Evolutionary conservation across 2,888 invertebrate species (phyloP).

Genomic region (Lochmaea crataegi): DNA sequence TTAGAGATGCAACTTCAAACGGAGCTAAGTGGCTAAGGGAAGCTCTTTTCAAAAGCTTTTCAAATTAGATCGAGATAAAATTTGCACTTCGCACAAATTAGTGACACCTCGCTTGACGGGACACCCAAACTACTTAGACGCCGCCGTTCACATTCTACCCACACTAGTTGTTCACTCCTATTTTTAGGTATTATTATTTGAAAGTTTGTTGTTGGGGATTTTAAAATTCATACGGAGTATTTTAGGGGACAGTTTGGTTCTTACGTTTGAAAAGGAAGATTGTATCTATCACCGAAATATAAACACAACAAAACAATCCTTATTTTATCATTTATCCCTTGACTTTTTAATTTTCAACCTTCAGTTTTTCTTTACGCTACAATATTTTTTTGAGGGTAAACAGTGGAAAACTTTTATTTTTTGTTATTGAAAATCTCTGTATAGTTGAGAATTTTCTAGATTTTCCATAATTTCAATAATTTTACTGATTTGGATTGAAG

Average conservation of each 20-base stretch:
- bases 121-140: slow-evolving; percentile 36
- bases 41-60: slow-evolving; percentile 53
- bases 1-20: slow-evolving; percentile 60
- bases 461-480: no score
- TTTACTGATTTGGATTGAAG: no score
- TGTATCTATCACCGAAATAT: no score
- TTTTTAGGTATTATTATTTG: slow-evolving; percentile 20
- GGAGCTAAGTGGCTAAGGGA: slow-evolving; percentile 62
- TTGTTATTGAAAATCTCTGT: no score
- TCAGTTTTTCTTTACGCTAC: no score
- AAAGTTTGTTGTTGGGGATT: slow-evolving; percentile 23
- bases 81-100: slow-evolving; percentile 62
- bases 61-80: slow-evolving; percentile 60
- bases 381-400: no score
- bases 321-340: no score
- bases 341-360: no score
- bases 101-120: slow-evolving; percentile 58
- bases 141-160: background rate
- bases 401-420: no score
- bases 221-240: slow-evolving; percentile 22
- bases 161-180: background rate
- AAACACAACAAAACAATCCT: no score
- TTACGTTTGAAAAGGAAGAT: no score
- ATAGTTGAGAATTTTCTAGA: no score
- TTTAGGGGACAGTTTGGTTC: background rate